phyloP scores from a whole-genome alignment of 92 coral and sea anemone genomes.

The Palythoa heliodiscus region DNA sequence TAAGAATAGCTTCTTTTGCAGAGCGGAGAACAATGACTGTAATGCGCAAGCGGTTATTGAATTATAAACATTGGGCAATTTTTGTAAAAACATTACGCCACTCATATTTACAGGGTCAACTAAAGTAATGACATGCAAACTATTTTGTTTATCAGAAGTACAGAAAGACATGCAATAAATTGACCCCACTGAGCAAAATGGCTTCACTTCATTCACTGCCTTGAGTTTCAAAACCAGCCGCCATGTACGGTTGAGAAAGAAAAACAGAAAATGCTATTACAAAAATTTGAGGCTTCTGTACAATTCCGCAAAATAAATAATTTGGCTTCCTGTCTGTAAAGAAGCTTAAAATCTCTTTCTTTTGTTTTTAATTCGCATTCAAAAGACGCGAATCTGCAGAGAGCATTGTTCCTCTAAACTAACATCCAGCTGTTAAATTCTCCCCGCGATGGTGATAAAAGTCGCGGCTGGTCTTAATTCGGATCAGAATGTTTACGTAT shows the following conservation, averaged over 20 bases:
- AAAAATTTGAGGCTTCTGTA: not conserved
- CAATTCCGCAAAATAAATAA: not conserved
- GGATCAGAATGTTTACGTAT: conserved; percentile 19
- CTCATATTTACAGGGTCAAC: conserved; percentile 11
- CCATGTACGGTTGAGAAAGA: not conserved
- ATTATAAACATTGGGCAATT: conserved; percentile 29
- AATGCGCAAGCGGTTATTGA: not conserved
- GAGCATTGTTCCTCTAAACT: not conserved
- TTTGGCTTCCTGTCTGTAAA: not conserved
- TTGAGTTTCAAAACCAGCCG: not conserved
- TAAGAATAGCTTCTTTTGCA: not conserved
- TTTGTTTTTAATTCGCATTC: not conserved
- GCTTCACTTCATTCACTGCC: not conserved
- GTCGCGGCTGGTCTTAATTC: not conserved
- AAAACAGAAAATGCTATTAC: not conserved
- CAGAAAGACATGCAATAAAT: not conserved
- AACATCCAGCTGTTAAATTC: conserved; percentile 25
- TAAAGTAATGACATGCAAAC: not conserved
- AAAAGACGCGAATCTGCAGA: not conserved
- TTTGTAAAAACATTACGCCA: conserved; percentile 1
- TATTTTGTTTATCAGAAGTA: not conserved
- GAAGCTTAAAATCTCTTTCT: not conserved
- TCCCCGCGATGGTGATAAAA: not conserved
- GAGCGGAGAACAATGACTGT: not conserved
- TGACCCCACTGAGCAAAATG: not conserved